phyloP scores from a whole-genome alignment of 2,888 invertebrate genomes.

The Anticlea derivata region DNA sequence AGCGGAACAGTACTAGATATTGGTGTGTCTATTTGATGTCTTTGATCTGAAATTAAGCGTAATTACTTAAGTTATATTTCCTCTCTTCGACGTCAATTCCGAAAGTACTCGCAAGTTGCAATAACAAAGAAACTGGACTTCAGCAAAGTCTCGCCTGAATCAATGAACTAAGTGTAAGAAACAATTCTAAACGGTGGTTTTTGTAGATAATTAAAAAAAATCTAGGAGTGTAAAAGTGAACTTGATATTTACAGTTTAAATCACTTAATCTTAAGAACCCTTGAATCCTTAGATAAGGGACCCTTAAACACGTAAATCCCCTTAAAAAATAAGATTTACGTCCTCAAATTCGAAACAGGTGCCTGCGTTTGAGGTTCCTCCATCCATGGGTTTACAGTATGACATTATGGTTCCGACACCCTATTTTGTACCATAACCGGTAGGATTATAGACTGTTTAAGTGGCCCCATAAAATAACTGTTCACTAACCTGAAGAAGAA shows the following conservation, averaged over 20 bases:
- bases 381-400: slow-evolving; percentile 69
- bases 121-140: too few species aligned
- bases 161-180: too few species aligned
- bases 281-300: slow-evolving; percentile 41
- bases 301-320: slow-evolving; percentile 46
- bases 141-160: too few species aligned
- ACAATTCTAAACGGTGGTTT: too few species aligned
- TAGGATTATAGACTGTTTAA: slow-evolving; percentile 78
- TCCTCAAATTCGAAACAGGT: slow-evolving; percentile 62
- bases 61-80: too few species aligned
- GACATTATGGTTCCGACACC: slow-evolving; percentile 71
- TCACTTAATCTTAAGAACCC: slow-evolving; percentile 42
- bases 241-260: slow-evolving; percentile 45
- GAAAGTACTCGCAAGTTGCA: too few species aligned
- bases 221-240: slow-evolving; percentile 32
- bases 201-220: too few species aligned
- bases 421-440: slow-evolving; percentile 74
- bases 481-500: slow-evolving; percentile 77
- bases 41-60: too few species aligned
- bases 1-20: too few species aligned
- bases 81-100: too few species aligned
- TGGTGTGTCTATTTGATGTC: too few species aligned
- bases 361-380: slow-evolving; percentile 60
- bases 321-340: slow-evolving; percentile 66
- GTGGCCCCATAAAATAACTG: slow-evolving; percentile 78